Percentiles rank a stretch among this genome's conserved stretches.
phyloP scores from a whole-genome alignment of 2,888 invertebrate genomes.

The Pelosia muscerda region DNA sequence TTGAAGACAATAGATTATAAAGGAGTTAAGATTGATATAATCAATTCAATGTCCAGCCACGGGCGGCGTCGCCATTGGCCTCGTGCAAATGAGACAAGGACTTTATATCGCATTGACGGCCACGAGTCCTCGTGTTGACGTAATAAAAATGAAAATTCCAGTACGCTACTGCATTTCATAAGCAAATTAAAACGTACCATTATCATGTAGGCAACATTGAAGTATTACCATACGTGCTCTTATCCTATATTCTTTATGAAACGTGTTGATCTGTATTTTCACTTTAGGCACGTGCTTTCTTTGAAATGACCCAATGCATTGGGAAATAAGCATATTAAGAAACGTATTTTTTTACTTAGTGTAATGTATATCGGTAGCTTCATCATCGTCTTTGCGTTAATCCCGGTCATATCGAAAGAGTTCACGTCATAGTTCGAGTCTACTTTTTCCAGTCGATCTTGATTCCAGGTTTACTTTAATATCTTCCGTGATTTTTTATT shows the following conservation, averaged over 20 bases:
- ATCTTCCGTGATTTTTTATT: too few relatives aligned
- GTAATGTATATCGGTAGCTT: background rate
- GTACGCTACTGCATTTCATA: constrained; percentile 7
- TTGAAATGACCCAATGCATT: constrained; percentile 25
- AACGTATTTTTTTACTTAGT: background rate
- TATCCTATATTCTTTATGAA: constrained; percentile 35
- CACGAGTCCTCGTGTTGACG: background rate
- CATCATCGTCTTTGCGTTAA: too few relatives aligned
- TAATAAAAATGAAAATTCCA: constrained; percentile 5
- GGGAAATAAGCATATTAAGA: constrained; percentile 21
- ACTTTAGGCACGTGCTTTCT: constrained; percentile 51
- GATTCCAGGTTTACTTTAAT: too few relatives aligned
- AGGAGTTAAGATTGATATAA: constrained; percentile 7
- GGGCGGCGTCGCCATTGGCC: constrained; percentile 8
- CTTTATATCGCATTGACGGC: background rate
- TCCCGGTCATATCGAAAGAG: too few relatives aligned
- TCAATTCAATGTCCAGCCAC: constrained; percentile 7
- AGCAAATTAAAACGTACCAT: constrained; percentile 6
- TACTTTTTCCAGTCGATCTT: too few relatives aligned
- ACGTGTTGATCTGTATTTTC: constrained; percentile 45
- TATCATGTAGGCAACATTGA: constrained; percentile 7
- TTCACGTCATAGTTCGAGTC: too few relatives aligned
- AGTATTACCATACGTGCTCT: constrained; percentile 48
- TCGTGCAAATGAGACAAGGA: constrained; percentile 10
- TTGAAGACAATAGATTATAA: background rate